These are phyloP conservation scores for Incurvaria masculella DNA, from an alignment of 2,888 invertebrate genomes.

Conservation along the genomic window DNA sequence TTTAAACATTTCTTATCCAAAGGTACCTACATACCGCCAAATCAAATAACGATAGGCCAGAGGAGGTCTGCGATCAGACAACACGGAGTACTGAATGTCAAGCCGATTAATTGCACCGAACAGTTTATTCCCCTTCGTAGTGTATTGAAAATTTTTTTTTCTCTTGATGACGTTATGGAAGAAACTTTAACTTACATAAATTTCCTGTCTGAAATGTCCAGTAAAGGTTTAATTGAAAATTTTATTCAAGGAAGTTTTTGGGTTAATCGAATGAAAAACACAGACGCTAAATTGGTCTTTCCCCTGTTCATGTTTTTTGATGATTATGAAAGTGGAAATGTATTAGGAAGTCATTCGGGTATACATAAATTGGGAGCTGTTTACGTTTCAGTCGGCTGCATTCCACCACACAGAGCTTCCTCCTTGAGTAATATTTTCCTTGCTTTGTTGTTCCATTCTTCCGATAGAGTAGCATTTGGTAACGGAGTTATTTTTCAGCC, in stretches of 20 bases:
- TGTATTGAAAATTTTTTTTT: neutral
- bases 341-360: constrained; percentile 12
- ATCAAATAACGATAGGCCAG: no score
- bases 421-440: constrained; percentile 12
- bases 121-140: neutral
- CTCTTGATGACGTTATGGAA: neutral
- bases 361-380: constrained; percentile 14
- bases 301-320: constrained; percentile 15
- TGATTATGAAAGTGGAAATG: constrained; percentile 15
- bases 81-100: neutral
- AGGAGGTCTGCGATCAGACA: no score
- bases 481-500: neutral
- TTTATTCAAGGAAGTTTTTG: neutral
- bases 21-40: no score
- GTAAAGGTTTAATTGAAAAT: neutral
- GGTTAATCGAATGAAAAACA: neutral
- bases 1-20: no score
- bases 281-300: constrained; percentile 1
- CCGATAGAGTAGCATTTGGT: neutral
- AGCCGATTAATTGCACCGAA: neutral
- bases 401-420: constrained; percentile 13
- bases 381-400: constrained; percentile 14
- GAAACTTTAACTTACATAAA: neutral
- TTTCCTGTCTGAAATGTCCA: neutral
- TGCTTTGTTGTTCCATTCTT: neutral